Evolutionary conservation across 2,113 vertebrate species (phyloP).

Genomic region (Larimichthys polyactis): DNA sequence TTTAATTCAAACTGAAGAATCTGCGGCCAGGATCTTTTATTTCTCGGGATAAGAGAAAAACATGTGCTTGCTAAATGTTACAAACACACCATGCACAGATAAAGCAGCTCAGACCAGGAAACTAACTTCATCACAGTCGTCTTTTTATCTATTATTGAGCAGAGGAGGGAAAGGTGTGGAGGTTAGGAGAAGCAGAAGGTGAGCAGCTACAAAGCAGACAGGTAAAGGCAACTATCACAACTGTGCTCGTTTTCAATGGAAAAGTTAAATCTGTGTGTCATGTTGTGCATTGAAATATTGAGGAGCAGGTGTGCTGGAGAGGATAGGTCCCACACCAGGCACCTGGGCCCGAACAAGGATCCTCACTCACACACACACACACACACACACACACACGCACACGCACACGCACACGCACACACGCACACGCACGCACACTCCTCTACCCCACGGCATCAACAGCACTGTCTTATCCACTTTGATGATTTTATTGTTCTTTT

Average conservation of each 20-base stretch:
- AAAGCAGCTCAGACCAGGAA: conserved; percentile 10
- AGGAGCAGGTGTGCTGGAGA: conserved; percentile 33
- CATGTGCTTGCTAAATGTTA: conserved; percentile 21
- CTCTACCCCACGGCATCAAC: conserved; percentile 52
- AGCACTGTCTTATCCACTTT: conserved; percentile 55
- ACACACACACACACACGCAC: neutral
- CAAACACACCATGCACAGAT: conserved; percentile 2
- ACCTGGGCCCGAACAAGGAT: neutral
- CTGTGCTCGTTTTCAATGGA: conserved; percentile 46
- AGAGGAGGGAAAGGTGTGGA: neutral
- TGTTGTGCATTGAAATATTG: conserved; percentile 58
- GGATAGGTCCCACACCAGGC: conserved; percentile 9
- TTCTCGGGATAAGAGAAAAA: neutral
- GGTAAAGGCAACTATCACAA: conserved; percentile 43
- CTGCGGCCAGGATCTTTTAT: conserved; percentile 1
- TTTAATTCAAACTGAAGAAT: conserved; percentile 26
- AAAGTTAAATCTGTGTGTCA: conserved; percentile 60
- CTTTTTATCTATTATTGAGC: conserved; percentile 54
- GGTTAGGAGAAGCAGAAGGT: neutral
- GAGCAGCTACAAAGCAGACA: conserved; percentile 20
- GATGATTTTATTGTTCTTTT: conserved; percentile 32
- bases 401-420: conserved; percentile 2
- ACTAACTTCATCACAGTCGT: conserved; percentile 25
- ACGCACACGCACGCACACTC: conserved; percentile 3
- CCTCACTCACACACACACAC: neutral